Evolutionary conservation across 2,797 vertebrate species (phyloP).

Genomic region (Chromobotia macracanthus): DNA sequence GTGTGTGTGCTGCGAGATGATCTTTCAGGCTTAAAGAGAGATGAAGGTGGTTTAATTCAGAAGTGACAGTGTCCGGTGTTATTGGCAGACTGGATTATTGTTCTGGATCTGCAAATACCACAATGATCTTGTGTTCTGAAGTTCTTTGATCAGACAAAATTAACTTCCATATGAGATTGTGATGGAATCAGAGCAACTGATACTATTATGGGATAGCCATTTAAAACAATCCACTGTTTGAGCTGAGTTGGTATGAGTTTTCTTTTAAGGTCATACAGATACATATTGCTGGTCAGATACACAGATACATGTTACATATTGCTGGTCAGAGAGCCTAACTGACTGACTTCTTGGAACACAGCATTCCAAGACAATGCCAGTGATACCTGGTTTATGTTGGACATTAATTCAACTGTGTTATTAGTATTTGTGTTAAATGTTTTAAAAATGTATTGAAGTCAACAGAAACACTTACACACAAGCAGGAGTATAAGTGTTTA

Average conservation of each 20-base stretch:
- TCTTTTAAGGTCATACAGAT: not conserved
- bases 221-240: not conserved
- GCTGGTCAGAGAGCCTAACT: not conserved
- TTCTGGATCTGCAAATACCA: not conserved
- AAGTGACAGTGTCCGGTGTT: slow-evolving; percentile 40
- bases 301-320: not conserved
- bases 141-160: slow-evolving; percentile 8
- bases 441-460: not conserved
- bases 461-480: too few relatives aligned
- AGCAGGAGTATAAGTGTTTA: too few relatives aligned
- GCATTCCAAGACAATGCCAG: not conserved
- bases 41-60: slow-evolving; percentile 20
- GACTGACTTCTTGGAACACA: not conserved
- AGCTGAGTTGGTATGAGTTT: not conserved
- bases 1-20: not conserved
- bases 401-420: not conserved
- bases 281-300: not conserved
- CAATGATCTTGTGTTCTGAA: slow-evolving; percentile 4
- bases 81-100: slow-evolving; percentile 3
- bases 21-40: slow-evolving; percentile 13
- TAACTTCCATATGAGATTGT: not conserved
- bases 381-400: not conserved
- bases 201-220: not conserved
- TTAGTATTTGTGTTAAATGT: not conserved
- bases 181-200: not conserved